A percentile compares a stretch with the other conserved stretches of the same genome.
phyloP scores from a whole-genome alignment of 2,113 vertebrate genomes.

The Equus przewalskii region DNA sequence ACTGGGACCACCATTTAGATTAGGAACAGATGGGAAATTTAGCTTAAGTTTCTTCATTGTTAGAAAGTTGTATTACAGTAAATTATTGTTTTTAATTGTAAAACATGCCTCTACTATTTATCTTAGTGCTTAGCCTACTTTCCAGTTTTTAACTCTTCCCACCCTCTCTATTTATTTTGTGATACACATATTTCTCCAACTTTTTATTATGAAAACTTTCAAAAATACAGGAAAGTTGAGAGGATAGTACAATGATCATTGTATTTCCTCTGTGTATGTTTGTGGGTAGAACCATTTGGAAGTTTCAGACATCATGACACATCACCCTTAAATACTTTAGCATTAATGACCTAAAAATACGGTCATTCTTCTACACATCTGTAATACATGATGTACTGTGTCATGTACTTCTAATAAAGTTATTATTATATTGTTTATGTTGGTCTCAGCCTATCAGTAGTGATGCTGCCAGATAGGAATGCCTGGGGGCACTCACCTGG shows the following conservation, averaged over 20 bases:
- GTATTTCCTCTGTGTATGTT: background rate
- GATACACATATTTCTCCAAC: background rate
- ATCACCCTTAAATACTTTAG: background rate
- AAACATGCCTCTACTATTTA: background rate
- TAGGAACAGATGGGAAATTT: background rate
- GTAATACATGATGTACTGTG: background rate
- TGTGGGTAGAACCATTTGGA: background rate
- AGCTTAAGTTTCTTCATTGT: background rate
- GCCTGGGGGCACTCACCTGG: background rate
- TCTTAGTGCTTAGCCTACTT: background rate
- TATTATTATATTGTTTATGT: background rate
- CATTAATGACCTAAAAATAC: background rate
- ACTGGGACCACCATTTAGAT: background rate
- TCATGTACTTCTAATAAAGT: conserved; percentile 18
- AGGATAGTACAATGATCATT: background rate
- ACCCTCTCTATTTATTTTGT: background rate
- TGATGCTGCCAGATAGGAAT: background rate
- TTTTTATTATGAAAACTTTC: conserved; percentile 49
- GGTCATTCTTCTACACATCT: background rate
- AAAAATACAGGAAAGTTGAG: background rate
- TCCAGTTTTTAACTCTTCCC: background rate
- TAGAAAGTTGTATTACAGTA: conserved; percentile 3
- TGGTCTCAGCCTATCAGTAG: background rate
- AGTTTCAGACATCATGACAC: background rate
- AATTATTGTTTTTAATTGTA: conserved; percentile 15